A percentile compares a stretch with the other conserved stretches of the same genome.
Conservation (phyloP, 2,888 invertebrate species). For the Carpatolechia fugitivella region DNA sequence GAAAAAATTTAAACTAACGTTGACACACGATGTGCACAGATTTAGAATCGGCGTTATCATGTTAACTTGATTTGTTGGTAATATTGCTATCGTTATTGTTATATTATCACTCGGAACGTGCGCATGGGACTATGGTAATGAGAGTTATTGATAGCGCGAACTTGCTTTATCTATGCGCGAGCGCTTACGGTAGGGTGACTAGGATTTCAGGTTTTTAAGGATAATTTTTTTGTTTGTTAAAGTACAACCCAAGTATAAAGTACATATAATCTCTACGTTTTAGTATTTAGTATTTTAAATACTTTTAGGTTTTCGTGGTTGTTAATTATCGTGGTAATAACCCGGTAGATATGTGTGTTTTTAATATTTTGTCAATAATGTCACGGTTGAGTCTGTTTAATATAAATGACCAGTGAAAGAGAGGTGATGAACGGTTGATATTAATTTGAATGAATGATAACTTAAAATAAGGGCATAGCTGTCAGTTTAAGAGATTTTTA, state of each 20-base stretch:
- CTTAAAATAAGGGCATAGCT: too few relatives aligned
- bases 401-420: too few relatives aligned
- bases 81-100: not conserved
- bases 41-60: constrained; percentile 41
- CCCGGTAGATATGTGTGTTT: too few relatives aligned
- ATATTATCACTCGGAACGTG: not conserved
- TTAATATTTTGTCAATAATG: too few relatives aligned
- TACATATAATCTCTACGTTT: too few relatives aligned
- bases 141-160: not conserved
- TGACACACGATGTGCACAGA: constrained; percentile 45
- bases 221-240: not conserved
- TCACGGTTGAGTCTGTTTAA: too few relatives aligned
- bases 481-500: too few relatives aligned
- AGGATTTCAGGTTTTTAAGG: not conserved
- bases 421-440: too few relatives aligned
- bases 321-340: too few relatives aligned
- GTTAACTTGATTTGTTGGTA: not conserved
- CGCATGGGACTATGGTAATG: not conserved
- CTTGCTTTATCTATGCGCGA: not conserved
- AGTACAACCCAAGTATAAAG: not conserved
- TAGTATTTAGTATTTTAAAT: too few relatives aligned
- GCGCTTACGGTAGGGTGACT: not conserved
- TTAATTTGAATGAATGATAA: too few relatives aligned
- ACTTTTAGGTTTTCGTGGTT: too few relatives aligned
- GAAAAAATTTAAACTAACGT: constrained; percentile 44